These are phyloP conservation scores for Synodontis membranacea DNA, from an alignment of 2,113 vertebrate genomes.

Conservation along the genomic window DNA sequence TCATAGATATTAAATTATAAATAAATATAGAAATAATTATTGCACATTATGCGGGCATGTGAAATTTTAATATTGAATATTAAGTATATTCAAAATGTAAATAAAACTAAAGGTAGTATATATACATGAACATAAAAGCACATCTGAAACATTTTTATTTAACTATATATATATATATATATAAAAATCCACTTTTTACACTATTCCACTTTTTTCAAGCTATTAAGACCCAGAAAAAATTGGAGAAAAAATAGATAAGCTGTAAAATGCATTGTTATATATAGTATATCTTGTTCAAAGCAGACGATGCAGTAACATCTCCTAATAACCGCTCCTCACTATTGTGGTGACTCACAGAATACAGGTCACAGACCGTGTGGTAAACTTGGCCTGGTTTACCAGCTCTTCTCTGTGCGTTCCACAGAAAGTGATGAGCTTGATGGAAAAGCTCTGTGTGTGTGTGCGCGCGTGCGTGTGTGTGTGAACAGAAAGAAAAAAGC, in stretches of 20 bases:
- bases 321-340: neutral
- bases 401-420: slow-evolving; percentile 25
- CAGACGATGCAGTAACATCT: neutral
- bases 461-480: neutral
- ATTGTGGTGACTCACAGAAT: slow-evolving; percentile 18
- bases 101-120: neutral
- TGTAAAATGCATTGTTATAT: neutral
- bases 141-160: neutral
- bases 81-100: neutral
- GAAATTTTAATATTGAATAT: neutral
- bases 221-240: neutral
- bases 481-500: slow-evolving; percentile 33
- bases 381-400: slow-evolving; percentile 46
- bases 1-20: neutral
- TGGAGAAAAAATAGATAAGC: neutral
- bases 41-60: neutral
- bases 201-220: neutral
- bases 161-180: neutral
- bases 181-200: neutral
- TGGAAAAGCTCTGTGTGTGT: slow-evolving; percentile 44
- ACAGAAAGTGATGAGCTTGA: slow-evolving; percentile 54
- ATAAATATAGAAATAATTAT: neutral
- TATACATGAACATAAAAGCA: neutral
- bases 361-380: slow-evolving; percentile 15
- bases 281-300: neutral